A percentile compares a stretch with the other conserved stretches of the same genome.
Evolutionary conservation across 2,113 vertebrate species (phyloP).

Genomic region (Setophaga petechia): DNA sequence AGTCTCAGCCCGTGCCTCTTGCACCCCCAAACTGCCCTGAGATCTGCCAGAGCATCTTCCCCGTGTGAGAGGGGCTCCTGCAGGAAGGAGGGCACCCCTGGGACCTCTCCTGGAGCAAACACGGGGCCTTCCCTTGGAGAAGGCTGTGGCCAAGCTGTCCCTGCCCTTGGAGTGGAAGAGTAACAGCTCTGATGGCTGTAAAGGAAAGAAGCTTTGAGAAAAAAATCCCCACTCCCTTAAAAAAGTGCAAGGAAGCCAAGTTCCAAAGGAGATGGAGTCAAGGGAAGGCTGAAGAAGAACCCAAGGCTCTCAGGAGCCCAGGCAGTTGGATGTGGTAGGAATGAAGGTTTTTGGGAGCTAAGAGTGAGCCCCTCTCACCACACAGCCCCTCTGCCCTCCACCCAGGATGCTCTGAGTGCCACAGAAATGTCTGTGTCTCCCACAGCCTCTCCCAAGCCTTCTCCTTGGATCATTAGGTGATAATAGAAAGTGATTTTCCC

Average conservation of each 20-base stretch:
- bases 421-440: neutral
- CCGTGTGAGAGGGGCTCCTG: neutral
- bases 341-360: neutral
- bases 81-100: neutral
- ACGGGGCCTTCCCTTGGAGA: neutral
- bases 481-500: conserved; percentile 59
- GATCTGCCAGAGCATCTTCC: neutral
- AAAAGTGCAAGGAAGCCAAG: neutral
- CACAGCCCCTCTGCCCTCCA: neutral
- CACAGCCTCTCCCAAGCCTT: conserved; percentile 18
- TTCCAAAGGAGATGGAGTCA: neutral
- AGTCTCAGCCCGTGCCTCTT: neutral
- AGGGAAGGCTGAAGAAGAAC: neutral
- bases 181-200: neutral
- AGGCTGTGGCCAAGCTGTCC: neutral
- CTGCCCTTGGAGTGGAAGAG: neutral
- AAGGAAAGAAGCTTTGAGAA: neutral
- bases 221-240: neutral
- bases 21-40: neutral
- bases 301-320: neutral
- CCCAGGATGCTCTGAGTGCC: neutral
- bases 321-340: neutral
- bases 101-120: neutral
- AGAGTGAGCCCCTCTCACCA: neutral
- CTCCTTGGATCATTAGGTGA: conserved; percentile 58